Evolutionary conservation across 2,888 invertebrate species (phyloP).

Genomic region (Drosophila affinis): DNA sequence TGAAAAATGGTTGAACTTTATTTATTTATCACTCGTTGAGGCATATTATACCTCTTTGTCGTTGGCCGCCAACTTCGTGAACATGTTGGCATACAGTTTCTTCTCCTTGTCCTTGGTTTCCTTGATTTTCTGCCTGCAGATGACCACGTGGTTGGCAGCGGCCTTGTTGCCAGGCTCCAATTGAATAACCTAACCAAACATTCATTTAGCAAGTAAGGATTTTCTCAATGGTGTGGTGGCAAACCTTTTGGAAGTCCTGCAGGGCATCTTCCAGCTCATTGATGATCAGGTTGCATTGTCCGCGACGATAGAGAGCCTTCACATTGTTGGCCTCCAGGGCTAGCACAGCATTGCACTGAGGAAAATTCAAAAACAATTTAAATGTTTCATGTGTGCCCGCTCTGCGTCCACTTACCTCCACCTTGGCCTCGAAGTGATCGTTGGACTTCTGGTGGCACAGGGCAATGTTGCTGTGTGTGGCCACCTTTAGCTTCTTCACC

Average conservation of each 20-base stretch:
- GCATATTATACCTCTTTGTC: slow-evolving; percentile 87
- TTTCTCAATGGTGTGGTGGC: background rate
- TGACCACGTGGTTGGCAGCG: slow-evolving; percentile 90
- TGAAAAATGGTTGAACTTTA: slow-evolving; percentile 11
- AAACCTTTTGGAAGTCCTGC: slow-evolving; percentile 88
- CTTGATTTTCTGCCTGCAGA: slow-evolving; percentile 90
- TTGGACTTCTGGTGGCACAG: slow-evolving; percentile 90
- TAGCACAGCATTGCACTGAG: slow-evolving; percentile 89
- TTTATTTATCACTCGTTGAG: slow-evolving; percentile 10
- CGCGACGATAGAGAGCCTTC: slow-evolving; percentile 95
- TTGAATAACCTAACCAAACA: slow-evolving; percentile 85
- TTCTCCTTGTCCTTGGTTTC: slow-evolving; percentile 92
- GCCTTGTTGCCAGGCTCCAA: slow-evolving; percentile 94
- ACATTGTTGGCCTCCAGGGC: slow-evolving; percentile 90
- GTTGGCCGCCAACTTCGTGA: slow-evolving; percentile 93
- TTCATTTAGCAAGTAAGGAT: background rate
- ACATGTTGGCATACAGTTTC: slow-evolving; percentile 96
- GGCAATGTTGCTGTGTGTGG: slow-evolving; percentile 91
- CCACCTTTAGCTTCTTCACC: slow-evolving; percentile 86
- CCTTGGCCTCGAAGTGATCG: slow-evolving; percentile 88
- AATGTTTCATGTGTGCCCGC: background rate
- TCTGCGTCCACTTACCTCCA: slow-evolving; percentile 84
- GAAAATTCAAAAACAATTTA: background rate
- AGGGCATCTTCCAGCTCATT: slow-evolving; percentile 92
- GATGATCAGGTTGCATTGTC: slow-evolving; percentile 90